phyloP scores from a whole-genome alignment of 2,888 invertebrate species.

The Lycocerus yunnanus region DNA sequence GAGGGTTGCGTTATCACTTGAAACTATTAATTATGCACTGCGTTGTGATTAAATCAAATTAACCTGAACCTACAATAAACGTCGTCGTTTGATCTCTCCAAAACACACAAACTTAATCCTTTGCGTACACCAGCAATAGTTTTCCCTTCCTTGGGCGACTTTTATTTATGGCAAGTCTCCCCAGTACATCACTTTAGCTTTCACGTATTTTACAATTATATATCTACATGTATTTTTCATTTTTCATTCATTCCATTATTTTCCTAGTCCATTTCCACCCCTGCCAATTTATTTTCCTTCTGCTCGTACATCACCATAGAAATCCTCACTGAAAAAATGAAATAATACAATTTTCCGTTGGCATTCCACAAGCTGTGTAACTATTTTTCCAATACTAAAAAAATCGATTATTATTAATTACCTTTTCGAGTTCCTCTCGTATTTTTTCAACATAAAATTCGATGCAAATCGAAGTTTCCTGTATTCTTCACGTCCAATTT shows the following conservation, averaged over 20 bases:
- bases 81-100: background rate
- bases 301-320: background rate
- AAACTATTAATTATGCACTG: constrained; percentile 17
- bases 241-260: background rate
- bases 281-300: background rate
- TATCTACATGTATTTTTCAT: background rate
- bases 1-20: constrained; percentile 18
- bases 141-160: background rate
- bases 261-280: background rate
- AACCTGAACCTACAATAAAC: background rate
- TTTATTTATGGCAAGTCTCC: background rate
- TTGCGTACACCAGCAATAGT: background rate
- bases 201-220: background rate
- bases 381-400: background rate
- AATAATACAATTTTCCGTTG: background rate
- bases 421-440: background rate
- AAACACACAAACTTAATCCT: background rate
- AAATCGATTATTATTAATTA: too few relatives aligned
- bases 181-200: background rate
- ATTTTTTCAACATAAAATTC: background rate
- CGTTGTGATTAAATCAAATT: constrained; percentile 5
- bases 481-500: background rate
- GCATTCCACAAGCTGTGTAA: background rate
- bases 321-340: background rate
- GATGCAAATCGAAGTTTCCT: background rate